These are phyloP conservation scores for Nothoprocta perdicaria DNA, from an alignment of 2,113 vertebrate genomes.

Conservation along the genomic window DNA sequence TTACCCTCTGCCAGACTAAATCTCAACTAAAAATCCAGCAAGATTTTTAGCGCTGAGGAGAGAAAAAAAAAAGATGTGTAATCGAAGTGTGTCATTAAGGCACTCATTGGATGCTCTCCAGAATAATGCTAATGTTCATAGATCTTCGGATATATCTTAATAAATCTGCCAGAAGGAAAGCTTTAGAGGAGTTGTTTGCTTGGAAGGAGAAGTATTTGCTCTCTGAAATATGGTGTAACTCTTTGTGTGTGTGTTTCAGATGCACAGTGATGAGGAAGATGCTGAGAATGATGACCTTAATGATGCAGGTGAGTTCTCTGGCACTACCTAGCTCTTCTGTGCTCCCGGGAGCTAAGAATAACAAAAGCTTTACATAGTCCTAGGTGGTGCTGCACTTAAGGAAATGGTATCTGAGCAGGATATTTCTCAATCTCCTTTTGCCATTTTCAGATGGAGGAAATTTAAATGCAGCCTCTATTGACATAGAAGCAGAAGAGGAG, in stretches of 20 bases:
- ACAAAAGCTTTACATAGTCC: not conserved
- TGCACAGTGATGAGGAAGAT: conserved; percentile 78
- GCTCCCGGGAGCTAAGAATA: not conserved
- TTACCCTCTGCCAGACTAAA: not conserved
- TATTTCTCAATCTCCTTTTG: not conserved
- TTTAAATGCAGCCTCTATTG: conserved; percentile 68
- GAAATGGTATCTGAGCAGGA: not conserved
- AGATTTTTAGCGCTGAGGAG: not conserved
- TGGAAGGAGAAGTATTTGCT: not conserved
- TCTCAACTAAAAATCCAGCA: not conserved
- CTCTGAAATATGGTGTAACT: not conserved
- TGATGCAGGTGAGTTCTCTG: conserved; percentile 72
- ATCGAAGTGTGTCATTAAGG: not conserved
- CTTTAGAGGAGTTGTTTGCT: not conserved
- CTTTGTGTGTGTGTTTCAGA: conserved; percentile 68
- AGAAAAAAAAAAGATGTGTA: not conserved
- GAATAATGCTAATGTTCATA: not conserved
- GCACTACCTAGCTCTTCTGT: not conserved
- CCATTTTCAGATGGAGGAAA: conserved; percentile 76
- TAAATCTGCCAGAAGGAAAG: not conserved
- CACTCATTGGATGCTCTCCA: not conserved
- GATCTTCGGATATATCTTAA: not conserved
- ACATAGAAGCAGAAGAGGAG: conserved; percentile 72
- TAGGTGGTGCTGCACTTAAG: not conserved
- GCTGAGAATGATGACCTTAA: conserved; percentile 78